Conservation (phyloP, 2,888 invertebrate species). For the Drosophila bunnanda region DNA sequence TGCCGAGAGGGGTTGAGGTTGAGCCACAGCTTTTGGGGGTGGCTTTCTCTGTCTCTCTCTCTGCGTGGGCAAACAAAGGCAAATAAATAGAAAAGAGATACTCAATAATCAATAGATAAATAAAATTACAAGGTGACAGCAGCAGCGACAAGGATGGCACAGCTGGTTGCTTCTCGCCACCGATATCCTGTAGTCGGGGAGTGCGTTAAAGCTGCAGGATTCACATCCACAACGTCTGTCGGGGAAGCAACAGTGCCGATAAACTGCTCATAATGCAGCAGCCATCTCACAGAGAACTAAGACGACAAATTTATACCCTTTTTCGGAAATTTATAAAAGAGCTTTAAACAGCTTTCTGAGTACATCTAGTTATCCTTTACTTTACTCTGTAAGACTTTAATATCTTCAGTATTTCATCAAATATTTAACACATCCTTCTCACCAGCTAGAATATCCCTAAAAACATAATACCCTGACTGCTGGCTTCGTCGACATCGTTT, state of each 20-base stretch:
- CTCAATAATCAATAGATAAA: constrained; percentile 84
- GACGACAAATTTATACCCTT: neutral
- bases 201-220: constrained; percentile 68
- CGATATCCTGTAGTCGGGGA: constrained; percentile 24
- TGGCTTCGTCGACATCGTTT: constrained; percentile 72
- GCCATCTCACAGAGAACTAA: neutral
- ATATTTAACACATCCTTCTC: neutral
- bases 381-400: no score
- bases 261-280: constrained; percentile 78
- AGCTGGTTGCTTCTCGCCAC: constrained; percentile 43
- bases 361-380: no score
- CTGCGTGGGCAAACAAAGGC: constrained; percentile 79
- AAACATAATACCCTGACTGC: constrained; percentile 28
- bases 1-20: constrained; percentile 5
- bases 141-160: constrained; percentile 56
- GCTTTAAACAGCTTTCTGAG: rapidly evolving
- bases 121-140: constrained; percentile 76
- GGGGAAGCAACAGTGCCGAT: constrained; percentile 45
- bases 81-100: constrained; percentile 76
- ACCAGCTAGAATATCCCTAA: neutral
- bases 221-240: constrained; percentile 44
- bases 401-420: rapidly evolving
- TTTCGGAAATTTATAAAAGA: no score
- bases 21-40: constrained; percentile 24
- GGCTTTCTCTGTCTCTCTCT: constrained; percentile 54